A percentile compares a stretch with the other conserved stretches of the same genome.
These are phyloP conservation scores for Myotis yumanensis DNA, from an alignment of 2,113 vertebrate species.

Conservation along the genomic window DNA sequence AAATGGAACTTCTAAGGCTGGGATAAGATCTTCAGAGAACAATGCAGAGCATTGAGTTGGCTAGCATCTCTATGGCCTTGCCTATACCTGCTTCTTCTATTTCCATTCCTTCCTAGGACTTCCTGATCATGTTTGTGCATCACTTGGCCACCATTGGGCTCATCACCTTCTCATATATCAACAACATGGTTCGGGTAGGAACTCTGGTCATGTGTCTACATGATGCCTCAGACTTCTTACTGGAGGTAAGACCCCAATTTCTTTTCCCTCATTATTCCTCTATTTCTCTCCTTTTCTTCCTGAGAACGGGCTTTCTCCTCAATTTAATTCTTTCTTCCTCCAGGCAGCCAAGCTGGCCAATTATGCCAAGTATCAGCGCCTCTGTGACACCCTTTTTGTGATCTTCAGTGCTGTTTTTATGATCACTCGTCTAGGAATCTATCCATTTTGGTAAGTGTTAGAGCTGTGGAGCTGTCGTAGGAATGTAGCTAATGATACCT, in stretches of 20 bases:
- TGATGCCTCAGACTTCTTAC: slow-evolving; percentile 92
- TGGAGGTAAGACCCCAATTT: slow-evolving; percentile 89
- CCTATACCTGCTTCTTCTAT: neutral
- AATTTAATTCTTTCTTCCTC: slow-evolving; percentile 47
- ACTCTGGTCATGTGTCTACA: slow-evolving; percentile 94
- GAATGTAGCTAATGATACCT: neutral
- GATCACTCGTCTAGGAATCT: slow-evolving; percentile 92
- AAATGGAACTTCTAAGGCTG: neutral
- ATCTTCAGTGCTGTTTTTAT: slow-evolving; percentile 92
- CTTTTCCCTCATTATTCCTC: neutral
- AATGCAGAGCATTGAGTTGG: neutral
- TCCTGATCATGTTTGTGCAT: slow-evolving; percentile 97
- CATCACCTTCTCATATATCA: slow-evolving; percentile 95
- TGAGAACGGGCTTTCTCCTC: slow-evolving; percentile 50
- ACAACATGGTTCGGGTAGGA: slow-evolving; percentile 96
- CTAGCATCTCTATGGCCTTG: neutral
- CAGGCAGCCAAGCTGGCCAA: slow-evolving; percentile 97
- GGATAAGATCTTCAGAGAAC: neutral
- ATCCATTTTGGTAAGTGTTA: slow-evolving; percentile 92
- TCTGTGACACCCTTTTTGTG: slow-evolving; percentile 95
- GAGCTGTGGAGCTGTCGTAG: neutral
- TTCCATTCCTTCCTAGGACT: slow-evolving; percentile 87
- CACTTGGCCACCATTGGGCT: slow-evolving; percentile 92
- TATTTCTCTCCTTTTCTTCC: neutral
- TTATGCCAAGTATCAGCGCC: slow-evolving; percentile 95